Evolutionary conservation across 2,797 vertebrate genomes (phyloP).

Genomic region (Ctenopoma multispine): DNA sequence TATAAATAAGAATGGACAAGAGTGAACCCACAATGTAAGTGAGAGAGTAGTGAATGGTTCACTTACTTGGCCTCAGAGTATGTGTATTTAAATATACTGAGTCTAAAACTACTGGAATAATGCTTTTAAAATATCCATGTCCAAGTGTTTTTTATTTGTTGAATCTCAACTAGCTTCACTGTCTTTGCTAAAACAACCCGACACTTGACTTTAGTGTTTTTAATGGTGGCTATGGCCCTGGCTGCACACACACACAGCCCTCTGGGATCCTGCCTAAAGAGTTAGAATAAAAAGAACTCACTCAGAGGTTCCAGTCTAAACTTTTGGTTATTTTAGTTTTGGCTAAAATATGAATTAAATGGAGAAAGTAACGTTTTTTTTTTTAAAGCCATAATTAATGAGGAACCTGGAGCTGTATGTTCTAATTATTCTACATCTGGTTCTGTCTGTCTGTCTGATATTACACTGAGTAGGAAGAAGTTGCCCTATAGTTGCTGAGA

Average conservation of each 20-base stretch:
- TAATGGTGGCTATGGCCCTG: conserved; percentile 16
- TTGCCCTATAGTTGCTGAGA: conserved; percentile 56
- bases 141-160: too few relatives aligned
- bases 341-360: conserved; percentile 30
- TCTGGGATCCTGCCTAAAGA: conserved; percentile 60
- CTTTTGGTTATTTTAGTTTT: conserved; percentile 53
- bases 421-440: conserved; percentile 59
- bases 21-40: too few relatives aligned
- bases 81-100: not conserved
- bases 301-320: conserved; percentile 49
- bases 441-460: conserved; percentile 77
- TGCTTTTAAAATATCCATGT: too few relatives aligned
- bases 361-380: conserved; percentile 32
- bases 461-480: conserved; percentile 65
- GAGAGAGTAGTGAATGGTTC: too few relatives aligned
- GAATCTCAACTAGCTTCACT: too few relatives aligned
- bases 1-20: too few relatives aligned
- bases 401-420: conserved; percentile 52
- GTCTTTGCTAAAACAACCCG: not conserved
- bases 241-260: conserved; percentile 50
- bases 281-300: conserved; percentile 61
- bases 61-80: too few relatives aligned
- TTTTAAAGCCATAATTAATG: conserved; percentile 69
- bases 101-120: not conserved
- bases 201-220: conserved; percentile 43